phyloP scores from a whole-genome alignment of 2,888 invertebrate genomes.

The Campoplex capitator region DNA sequence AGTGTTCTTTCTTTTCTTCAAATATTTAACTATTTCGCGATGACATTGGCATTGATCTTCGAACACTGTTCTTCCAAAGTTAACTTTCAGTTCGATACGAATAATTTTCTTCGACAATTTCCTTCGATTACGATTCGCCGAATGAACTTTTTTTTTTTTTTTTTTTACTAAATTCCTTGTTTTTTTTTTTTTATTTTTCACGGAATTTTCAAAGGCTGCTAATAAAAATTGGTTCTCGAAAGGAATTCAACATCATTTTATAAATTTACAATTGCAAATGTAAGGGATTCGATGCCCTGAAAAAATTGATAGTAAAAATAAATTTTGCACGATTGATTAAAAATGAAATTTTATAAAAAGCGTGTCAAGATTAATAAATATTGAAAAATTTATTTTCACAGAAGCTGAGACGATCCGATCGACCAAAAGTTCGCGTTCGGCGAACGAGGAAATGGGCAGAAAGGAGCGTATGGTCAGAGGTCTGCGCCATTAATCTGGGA shows the following conservation, averaged over 20 bases:
- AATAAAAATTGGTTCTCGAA: too few relatives aligned
- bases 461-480: conserved; percentile 73
- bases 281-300: too few relatives aligned
- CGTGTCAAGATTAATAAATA: neutral
- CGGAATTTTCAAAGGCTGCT: too few relatives aligned
- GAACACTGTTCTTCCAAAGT: neutral
- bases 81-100: too few relatives aligned
- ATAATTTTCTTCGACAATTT: neutral
- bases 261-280: too few relatives aligned
- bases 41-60: neutral
- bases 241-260: too few relatives aligned
- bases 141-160: too few relatives aligned
- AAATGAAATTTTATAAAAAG: neutral
- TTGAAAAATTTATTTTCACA: conserved; percentile 17
- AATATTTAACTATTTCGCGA: neutral
- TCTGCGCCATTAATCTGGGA: conserved; percentile 74
- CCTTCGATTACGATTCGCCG: neutral
- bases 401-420: conserved; percentile 44
- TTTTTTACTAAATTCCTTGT: too few relatives aligned
- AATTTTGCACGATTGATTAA: neutral
- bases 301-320: neutral
- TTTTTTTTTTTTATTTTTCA: too few relatives aligned
- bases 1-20: neutral
- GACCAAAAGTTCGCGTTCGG: conserved; percentile 41
- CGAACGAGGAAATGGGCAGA: conserved; percentile 63